Evolutionary conservation across 2,113 vertebrate species (phyloP).

Genomic region (Micronycteris hirsuta): DNA sequence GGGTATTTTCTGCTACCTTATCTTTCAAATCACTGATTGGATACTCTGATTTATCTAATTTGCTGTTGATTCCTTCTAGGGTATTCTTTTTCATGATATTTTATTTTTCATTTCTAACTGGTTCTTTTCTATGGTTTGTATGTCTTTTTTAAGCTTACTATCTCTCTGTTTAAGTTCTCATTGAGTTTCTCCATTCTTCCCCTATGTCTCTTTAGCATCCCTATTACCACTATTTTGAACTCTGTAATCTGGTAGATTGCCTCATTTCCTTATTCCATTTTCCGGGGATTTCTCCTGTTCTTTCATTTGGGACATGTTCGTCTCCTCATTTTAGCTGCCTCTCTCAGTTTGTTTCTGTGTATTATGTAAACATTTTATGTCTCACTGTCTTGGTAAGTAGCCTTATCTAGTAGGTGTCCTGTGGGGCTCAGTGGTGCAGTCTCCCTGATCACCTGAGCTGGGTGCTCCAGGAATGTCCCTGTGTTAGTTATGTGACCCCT

Average conservation of each 20-base stretch:
- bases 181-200: not conserved
- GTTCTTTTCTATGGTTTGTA: not conserved
- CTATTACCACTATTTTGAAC: not conserved
- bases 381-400: not conserved
- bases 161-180: not conserved
- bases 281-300: not conserved
- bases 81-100: not conserved
- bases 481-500: not conserved
- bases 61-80: not conserved
- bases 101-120: not conserved
- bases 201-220: not conserved
- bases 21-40: not conserved
- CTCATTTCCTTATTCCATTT: not conserved
- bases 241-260: not conserved
- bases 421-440: not conserved
- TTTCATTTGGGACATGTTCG: not conserved
- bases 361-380: not conserved
- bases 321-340: not conserved
- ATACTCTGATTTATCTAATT: not conserved
- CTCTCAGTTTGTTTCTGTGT: not conserved
- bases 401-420: not conserved
- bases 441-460: not conserved
- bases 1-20: not conserved
- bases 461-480: not conserved
- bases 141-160: not conserved